Base-by-base conservation (phyloP, 2,797 vertebrate genomes). In the Typhlichthys eigenmanni region DNA sequence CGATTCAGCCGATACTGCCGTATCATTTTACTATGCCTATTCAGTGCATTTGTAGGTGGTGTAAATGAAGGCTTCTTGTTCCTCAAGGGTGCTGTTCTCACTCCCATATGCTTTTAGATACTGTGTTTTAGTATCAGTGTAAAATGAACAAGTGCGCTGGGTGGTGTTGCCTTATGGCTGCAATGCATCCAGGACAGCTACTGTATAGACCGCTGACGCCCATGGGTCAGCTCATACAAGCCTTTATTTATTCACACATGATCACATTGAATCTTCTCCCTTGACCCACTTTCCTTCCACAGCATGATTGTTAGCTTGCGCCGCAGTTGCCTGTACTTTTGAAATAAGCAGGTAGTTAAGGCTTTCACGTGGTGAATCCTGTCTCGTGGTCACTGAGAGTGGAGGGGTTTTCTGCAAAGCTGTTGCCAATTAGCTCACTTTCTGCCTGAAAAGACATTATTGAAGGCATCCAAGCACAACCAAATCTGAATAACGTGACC, bases 81-180 rank as follows among this genome's bases (percentile, higher is more conserved):
- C 24, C 53, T 38, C 6, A 38, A 9, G 5, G 5, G 34, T 38
- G 6, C 34, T 38, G 34, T 38, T 38, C 34, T 38, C 34, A 7
- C 4, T 29, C 13, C 32, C n/a, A 38, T 34, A 24, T 8, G 29
- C 13, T 7, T 56, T 8, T 9, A 38, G 34, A 38, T 38, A 38
- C 34, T 8, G 69, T 55, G 80, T 79, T 81, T 88, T 87, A 84
- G 74, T 82, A 84, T 89, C 81, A 90, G 86, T 91, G 89, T 90
- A 88, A 71, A 85, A 90, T 60, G 79, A 68, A 75, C 76, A 78
- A 89, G 84, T 9, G 67, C 76, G 68, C 67, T 63, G 76, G 78
- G 85, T 89, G 81, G 34, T 38, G 34, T 38, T 38, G 34, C 34
- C 6, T 38, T 6, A 38, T 9, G 34, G 34, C 34, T 9, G 5